Evolutionary conservation across 1,140 invertebrate species (phyloP).

Genomic region (Papilio helenus): DNA sequence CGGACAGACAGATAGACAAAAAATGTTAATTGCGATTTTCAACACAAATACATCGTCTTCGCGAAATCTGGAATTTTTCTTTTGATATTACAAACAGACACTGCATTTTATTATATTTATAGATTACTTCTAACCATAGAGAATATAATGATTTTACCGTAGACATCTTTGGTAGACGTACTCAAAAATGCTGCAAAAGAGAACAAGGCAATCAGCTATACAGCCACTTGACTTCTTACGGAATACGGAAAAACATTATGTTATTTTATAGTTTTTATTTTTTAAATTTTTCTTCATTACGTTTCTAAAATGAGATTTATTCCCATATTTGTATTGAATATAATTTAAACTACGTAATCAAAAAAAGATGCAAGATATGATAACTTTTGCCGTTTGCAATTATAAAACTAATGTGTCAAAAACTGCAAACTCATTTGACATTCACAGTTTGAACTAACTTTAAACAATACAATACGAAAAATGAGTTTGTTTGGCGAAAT

Average conservation of each 20-base stretch:
- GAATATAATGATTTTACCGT: not conserved
- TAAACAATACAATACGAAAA: not conserved
- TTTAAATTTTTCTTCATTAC: not conserved
- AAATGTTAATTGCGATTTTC: no score
- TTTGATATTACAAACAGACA: no score
- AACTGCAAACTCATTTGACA: slow-evolving; percentile 3
- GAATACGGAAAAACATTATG: not conserved
- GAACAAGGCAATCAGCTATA: not conserved
- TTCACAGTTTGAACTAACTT: not conserved
- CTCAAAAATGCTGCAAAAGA: not conserved
- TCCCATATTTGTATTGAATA: not conserved
- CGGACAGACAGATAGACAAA: no score
- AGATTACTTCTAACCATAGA: slow-evolving; percentile 19
- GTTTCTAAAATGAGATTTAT: not conserved
- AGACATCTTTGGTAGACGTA: no score
- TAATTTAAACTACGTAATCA: no score
- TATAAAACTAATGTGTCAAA: not conserved
- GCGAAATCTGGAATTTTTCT: no score
- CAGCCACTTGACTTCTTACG: not conserved
- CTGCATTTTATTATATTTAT: no score
- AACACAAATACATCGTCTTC: no score
- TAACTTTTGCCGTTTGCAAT: not conserved
- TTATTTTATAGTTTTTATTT: not conserved
- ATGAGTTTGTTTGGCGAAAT: slow-evolving; percentile 75
- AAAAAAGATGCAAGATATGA: not conserved